Conservation (phyloP, 2,113 vertebrate genomes). For the Prietella phreatophila region DNA sequence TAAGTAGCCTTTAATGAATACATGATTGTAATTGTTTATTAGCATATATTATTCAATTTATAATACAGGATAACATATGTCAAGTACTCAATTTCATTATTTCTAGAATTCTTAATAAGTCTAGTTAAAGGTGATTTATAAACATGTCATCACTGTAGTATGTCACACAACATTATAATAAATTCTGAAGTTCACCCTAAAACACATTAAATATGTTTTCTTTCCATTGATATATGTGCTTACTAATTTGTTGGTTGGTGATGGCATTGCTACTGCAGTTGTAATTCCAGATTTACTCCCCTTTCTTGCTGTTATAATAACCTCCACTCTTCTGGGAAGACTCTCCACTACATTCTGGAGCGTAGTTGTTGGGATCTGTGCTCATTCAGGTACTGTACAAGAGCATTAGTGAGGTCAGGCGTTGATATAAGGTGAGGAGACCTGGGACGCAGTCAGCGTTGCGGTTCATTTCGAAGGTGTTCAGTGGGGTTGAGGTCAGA, state of each 20-base stretch:
- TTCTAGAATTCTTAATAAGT: slow-evolving; percentile 9
- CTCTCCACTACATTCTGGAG: neutral
- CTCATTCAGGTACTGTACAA: neutral
- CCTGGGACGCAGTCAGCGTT: neutral
- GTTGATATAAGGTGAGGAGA: neutral
- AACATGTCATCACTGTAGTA: neutral
- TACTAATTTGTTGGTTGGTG: neutral
- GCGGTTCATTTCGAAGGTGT: neutral
- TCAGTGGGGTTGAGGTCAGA: neutral
- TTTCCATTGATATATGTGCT: neutral
- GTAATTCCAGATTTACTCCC: neutral
- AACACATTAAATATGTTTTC: neutral
- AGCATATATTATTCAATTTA: neutral
- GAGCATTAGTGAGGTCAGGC: neutral
- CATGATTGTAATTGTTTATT: neutral
- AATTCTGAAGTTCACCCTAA: neutral
- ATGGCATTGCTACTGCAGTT: neutral
- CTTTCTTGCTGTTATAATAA: neutral
- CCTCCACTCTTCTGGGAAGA: neutral
- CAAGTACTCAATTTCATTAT: neutral
- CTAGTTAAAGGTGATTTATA: slow-evolving; percentile 3
- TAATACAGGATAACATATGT: neutral
- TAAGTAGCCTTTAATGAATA: neutral
- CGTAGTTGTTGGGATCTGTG: neutral
- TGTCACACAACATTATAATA: neutral